Conservation (phyloP, 1,140 invertebrate genomes). For the Homalodisca vitripennis region DNA sequence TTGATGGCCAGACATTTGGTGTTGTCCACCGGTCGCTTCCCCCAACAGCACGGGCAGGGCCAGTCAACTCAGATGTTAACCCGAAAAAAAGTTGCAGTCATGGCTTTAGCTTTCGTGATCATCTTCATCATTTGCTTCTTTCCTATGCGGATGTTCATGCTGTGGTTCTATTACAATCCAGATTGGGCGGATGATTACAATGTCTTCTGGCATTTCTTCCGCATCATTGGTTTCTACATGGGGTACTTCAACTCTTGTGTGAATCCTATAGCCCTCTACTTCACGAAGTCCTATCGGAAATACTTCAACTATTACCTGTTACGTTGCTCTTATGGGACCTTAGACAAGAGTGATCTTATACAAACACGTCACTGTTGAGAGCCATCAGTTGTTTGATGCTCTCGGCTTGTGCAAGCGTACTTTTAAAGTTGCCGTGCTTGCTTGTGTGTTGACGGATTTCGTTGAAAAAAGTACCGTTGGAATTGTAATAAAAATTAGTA, state of each 20-base stretch:
- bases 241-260: slow-evolving; percentile 91
- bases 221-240: slow-evolving; percentile 83
- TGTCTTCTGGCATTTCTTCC: slow-evolving; percentile 77
- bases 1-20: slow-evolving; percentile 85
- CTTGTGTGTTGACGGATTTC: too few species aligned
- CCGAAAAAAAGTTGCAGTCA: slow-evolving; percentile 77
- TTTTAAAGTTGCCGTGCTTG: too few species aligned
- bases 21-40: slow-evolving; percentile 77
- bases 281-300: slow-evolving; percentile 81
- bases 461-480: too few species aligned
- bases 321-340: slow-evolving; percentile 44
- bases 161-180: slow-evolving; percentile 84
- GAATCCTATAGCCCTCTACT: slow-evolving; percentile 90
- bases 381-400: too few species aligned
- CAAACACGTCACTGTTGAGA: too few species aligned
- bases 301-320: slow-evolving; percentile 92
- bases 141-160: slow-evolving; percentile 77
- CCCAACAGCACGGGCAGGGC: slow-evolving; percentile 61
- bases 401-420: too few species aligned
- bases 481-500: too few species aligned
- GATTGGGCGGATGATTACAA: slow-evolving; percentile 70
- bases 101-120: slow-evolving; percentile 92
- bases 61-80: slow-evolving; percentile 56
- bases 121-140: slow-evolving; percentile 92
- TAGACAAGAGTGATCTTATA: slow-evolving; percentile 33